These are phyloP conservation scores for Tympanoctomys barrerae DNA, from an alignment of 2,797 vertebrate genomes.

Conservation along the genomic window DNA sequence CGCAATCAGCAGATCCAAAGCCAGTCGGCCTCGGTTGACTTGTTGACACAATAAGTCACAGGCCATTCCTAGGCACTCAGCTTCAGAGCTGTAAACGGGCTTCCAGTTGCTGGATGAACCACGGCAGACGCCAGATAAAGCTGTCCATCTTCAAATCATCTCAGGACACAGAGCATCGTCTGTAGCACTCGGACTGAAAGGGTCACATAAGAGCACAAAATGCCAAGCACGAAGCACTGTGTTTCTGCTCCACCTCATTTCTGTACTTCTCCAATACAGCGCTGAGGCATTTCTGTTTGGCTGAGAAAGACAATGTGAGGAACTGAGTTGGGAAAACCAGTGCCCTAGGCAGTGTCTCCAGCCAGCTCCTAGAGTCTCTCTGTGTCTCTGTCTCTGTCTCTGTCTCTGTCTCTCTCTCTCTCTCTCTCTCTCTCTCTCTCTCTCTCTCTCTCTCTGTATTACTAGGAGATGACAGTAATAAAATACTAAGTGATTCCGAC, in stretches of 20 bases:
- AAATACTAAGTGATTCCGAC: neutral
- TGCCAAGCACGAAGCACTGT: neutral
- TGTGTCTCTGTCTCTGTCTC: too few species aligned
- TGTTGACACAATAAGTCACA: constrained; percentile 70
- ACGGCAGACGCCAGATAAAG: constrained; percentile 47
- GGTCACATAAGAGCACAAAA: neutral
- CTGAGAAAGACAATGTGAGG: neutral
- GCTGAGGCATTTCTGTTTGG: neutral
- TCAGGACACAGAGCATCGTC: neutral
- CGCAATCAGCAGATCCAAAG: neutral
- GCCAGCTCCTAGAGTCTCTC: neutral
- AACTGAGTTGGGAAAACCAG: neutral
- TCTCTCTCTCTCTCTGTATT: neutral
- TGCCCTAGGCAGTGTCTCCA: neutral
- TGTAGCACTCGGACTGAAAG: neutral
- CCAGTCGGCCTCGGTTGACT: constrained; percentile 32
- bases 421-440: too few species aligned
- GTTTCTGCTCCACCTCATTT: constrained; percentile 5
- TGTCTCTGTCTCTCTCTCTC: too few species aligned
- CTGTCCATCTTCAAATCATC: neutral
- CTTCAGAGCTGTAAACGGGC: neutral
- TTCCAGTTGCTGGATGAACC: constrained; percentile 38
- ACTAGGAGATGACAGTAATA: neutral
- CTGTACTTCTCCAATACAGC: neutral
- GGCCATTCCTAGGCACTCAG: neutral